Base-by-base conservation (phyloP, 2,113 vertebrate genomes). In the Atractosteus spatula region DNA sequence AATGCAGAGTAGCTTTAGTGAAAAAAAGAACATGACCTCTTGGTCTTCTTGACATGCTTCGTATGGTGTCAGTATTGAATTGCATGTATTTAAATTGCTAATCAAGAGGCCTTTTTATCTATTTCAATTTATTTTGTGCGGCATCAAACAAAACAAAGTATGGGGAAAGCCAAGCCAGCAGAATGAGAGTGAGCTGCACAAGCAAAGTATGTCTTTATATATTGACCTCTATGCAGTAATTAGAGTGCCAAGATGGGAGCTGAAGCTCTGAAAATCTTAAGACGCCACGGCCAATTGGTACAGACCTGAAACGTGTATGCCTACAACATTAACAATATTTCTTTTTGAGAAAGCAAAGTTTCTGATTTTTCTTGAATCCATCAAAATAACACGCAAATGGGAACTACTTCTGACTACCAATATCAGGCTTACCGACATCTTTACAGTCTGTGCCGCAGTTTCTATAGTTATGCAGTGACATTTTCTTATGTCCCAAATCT, bases 121-220 rank as follows among this genome's bases (percentile, higher is more conserved):
- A 62, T 82, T 66, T 62, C 74, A 79, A 66, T 74, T 80, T n/a
- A 66, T 47, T 75, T 70, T 69, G 73, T 62, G 16, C 67, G 71
- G 62, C 68, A 45, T 75, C 29, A 70, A 69, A 73, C 62, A 61
- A 61, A 51, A 51, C 47, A 51, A 51, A 51, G 10, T 1, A 51
- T 51, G 47, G 47, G 5, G 2, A 51, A 7, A 10, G 10, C 47
- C 10, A 51, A 51, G 47, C 10, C 47, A 51, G 5, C 47, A 51
- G 47, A 10, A 10, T 51, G 47, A 51, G 47, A 51, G 10, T 51
- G 47, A 51, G 47, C 47, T 51, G 47, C 47, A 51, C 5, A 51
- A 51, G 5, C 5, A 51, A 51, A 51, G 5, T 51, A 10, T 10
- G 10, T 51, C 47, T 5, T 51, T 51, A 7, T 51, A 51, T 51